These are phyloP conservation scores for Gymnogyps californianus DNA, from an alignment of 2,113 vertebrate species.

Conservation along the genomic window DNA sequence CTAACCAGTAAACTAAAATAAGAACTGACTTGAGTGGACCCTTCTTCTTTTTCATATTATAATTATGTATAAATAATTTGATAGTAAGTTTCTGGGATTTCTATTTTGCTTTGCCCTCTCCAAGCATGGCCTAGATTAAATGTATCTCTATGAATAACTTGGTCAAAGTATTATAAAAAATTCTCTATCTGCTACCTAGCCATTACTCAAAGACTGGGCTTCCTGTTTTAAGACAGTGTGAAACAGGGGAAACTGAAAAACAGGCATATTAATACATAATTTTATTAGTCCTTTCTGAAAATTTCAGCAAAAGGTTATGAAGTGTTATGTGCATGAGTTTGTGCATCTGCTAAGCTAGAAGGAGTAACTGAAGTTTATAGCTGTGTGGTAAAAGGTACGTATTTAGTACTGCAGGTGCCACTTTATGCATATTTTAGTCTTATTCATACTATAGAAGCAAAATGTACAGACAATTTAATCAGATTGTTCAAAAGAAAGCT, in stretches of 20 bases:
- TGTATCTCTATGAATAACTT: not conserved
- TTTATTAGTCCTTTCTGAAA: not conserved
- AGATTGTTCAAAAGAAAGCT: not conserved
- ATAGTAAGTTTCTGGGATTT: not conserved
- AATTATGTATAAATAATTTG: not conserved
- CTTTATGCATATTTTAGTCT: not conserved
- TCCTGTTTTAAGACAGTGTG: not conserved
- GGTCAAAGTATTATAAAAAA: not conserved
- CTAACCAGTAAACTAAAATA: not conserved
- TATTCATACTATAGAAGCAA: not conserved
- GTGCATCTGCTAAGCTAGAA: not conserved
- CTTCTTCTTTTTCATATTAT: not conserved
- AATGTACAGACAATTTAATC: not conserved
- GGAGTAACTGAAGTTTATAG: not conserved
- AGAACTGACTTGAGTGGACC: not conserved
- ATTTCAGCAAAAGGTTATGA: not conserved
- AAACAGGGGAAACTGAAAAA: not conserved
- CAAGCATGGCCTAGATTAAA: not conserved
- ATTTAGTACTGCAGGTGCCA: not conserved
- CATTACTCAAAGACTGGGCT: not conserved
- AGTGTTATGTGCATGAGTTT: not conserved
- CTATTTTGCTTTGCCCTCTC: not conserved
- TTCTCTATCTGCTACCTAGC: not conserved
- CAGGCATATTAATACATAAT: not conserved
- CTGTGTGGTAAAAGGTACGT: not conserved